phyloP scores from a whole-genome alignment of 2,797 vertebrate species.

The Vultur gryphus region DNA sequence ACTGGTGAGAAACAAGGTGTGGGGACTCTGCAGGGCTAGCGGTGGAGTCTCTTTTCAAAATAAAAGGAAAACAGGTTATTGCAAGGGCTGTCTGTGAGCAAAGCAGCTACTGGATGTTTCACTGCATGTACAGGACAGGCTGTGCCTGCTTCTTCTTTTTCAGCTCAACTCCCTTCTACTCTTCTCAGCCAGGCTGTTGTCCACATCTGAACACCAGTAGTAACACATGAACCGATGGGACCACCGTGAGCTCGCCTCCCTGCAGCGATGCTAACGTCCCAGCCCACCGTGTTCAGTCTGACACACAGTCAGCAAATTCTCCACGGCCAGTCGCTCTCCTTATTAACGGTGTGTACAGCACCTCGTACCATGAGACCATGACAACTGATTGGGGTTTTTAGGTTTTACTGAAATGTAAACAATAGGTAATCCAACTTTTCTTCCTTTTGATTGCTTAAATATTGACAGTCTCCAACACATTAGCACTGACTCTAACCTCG shows the following conservation, averaged over 20 bases:
- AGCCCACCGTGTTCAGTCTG: neutral
- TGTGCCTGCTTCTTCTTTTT: neutral
- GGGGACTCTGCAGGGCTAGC: too few relatives aligned
- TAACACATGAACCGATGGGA: neutral
- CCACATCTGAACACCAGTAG: neutral
- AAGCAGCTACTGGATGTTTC: neutral
- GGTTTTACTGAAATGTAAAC: conserved; percentile 46
- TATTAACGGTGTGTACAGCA: neutral
- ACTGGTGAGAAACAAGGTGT: neutral
- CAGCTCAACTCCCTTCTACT: neutral
- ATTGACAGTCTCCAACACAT: conserved; percentile 46
- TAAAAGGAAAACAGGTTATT: neutral
- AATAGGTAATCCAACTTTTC: conserved; percentile 15
- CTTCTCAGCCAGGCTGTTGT: neutral
- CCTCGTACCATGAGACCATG: neutral
- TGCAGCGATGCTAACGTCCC: fast-evolving
- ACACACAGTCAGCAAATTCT: neutral
- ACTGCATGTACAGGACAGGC: neutral
- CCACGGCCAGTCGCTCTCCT: fast-evolving
- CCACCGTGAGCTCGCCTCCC: fast-evolving
- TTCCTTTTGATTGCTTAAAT: conserved; percentile 54
- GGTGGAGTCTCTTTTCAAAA: neutral
- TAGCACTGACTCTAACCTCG: neutral
- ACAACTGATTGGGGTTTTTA: conserved; percentile 25
- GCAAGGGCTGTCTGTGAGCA: neutral